Conservation (phyloP, 2,113 vertebrate species). For the Neogale vison region DNA sequence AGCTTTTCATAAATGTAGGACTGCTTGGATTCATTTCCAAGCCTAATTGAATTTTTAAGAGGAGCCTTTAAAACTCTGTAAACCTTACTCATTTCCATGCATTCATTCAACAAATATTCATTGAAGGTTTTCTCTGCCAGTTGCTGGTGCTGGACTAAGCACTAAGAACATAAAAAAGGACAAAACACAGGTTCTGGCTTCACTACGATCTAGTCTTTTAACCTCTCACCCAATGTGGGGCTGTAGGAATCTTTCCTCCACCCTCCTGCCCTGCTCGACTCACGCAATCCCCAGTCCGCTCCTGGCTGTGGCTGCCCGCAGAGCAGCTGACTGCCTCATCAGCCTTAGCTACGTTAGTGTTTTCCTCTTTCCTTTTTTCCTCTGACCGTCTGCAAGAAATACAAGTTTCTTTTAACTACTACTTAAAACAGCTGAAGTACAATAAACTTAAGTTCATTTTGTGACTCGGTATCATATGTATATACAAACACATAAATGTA, state of each 20-base stretch:
- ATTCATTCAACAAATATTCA: conserved; percentile 59
- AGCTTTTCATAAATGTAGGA: conserved; percentile 25
- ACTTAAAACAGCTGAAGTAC: not conserved
- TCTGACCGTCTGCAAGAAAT: not conserved
- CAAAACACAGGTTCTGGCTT: not conserved
- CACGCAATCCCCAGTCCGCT: rapidly evolving
- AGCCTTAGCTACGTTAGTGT: not conserved
- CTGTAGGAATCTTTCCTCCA: not conserved
- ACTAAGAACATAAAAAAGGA: not conserved
- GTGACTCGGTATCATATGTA: not conserved
- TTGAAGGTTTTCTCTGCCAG: not conserved
- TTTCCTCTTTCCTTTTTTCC: not conserved
- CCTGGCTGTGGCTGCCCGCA: not conserved
- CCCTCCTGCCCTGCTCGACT: too few relatives aligned
- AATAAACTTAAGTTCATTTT: not conserved
- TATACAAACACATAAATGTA: not conserved
- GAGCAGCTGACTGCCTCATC: not conserved
- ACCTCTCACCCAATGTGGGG: not conserved
- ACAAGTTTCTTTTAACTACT: not conserved
- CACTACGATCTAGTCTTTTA: not conserved
- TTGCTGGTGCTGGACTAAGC: not conserved
- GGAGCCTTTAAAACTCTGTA: conserved; percentile 48
- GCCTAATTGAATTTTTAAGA: conserved; percentile 66
- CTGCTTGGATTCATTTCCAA: conserved; percentile 54
- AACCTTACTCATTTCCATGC: conserved; percentile 39